Percentiles rank a stretch among this genome's conserved stretches.
These are phyloP conservation scores for Plumapathes pennacea DNA, from an alignment of 92 coral and sea anemone genomes.

Conservation along the genomic window DNA sequence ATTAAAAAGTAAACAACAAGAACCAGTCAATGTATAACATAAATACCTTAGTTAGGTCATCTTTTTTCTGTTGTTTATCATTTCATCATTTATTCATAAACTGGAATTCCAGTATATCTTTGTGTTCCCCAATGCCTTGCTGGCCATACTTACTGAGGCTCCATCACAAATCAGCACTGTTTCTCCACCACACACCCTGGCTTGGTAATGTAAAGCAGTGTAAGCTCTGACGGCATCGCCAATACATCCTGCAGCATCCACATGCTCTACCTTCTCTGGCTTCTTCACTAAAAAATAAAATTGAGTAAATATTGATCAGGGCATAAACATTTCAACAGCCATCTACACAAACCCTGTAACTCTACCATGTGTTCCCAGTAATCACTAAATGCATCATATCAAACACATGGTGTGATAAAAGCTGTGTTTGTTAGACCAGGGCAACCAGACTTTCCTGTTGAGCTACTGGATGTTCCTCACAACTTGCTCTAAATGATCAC, in stretches of 20 bases:
- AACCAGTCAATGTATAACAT: not conserved
- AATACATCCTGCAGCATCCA: conserved; percentile 94
- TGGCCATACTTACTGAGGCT: conserved; percentile 67
- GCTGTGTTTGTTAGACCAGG: too few species aligned
- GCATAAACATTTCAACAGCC: too few species aligned
- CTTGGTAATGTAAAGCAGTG: conserved; percentile 88
- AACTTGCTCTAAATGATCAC: too few species aligned
- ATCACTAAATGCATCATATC: too few species aligned
- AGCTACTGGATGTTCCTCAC: too few species aligned
- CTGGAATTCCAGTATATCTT: not conserved
- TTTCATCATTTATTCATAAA: not conserved
- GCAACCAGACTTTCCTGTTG: too few species aligned
- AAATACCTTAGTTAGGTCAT: not conserved
- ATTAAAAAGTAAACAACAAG: not conserved
- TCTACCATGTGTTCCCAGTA: too few species aligned
- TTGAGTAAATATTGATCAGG: too few species aligned
- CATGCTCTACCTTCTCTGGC: conserved; percentile 82
- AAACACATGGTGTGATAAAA: too few species aligned
- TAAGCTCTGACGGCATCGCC: conserved; percentile 91
- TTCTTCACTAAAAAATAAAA: conserved; percentile 54
- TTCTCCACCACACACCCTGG: conserved; percentile 92
- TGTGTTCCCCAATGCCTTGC: not conserved
- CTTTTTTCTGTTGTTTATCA: not conserved
- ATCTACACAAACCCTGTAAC: too few species aligned
- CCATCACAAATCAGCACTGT: conserved; percentile 90